Conservation (phyloP, 2,113 vertebrate species). For the Jacana jacana region DNA sequence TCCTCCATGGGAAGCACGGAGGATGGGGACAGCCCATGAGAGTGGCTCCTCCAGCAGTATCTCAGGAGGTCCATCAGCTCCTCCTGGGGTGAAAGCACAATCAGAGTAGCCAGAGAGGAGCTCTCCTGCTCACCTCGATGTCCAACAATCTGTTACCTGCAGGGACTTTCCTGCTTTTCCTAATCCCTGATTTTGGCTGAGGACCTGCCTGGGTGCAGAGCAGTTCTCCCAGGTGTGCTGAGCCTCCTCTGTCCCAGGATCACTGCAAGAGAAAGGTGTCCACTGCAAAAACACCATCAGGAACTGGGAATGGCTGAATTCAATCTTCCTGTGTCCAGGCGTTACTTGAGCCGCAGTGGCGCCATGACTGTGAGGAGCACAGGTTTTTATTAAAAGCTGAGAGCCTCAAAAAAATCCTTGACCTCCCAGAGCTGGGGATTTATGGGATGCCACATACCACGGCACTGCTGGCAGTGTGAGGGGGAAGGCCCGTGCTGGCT, state of each 20-base stretch:
- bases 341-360: neutral
- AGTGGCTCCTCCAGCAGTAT: neutral
- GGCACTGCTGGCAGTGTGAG: fast-evolving
- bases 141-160: neutral
- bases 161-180: neutral
- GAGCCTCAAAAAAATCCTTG: neutral
- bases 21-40: neutral
- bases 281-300: neutral
- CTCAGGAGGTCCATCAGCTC: neutral
- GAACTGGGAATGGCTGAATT: neutral
- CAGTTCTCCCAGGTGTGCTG: neutral
- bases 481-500: neutral
- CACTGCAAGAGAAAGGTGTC: neutral
- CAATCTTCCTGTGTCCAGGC: neutral
- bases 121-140: fast-evolving
- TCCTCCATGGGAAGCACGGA: fast-evolving
- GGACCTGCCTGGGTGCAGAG: neutral
- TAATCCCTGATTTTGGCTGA: neutral
- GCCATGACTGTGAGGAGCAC: neutral
- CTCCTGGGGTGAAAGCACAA: neutral
- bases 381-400: neutral
- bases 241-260: neutral
- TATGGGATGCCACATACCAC: neutral
- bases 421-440: neutral
- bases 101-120: neutral